Evolutionary conservation across 2,888 invertebrate genomes (phyloP), one percentile per base, ranked within the genome.

Genomic region (Melanchra persicariae): DNA sequence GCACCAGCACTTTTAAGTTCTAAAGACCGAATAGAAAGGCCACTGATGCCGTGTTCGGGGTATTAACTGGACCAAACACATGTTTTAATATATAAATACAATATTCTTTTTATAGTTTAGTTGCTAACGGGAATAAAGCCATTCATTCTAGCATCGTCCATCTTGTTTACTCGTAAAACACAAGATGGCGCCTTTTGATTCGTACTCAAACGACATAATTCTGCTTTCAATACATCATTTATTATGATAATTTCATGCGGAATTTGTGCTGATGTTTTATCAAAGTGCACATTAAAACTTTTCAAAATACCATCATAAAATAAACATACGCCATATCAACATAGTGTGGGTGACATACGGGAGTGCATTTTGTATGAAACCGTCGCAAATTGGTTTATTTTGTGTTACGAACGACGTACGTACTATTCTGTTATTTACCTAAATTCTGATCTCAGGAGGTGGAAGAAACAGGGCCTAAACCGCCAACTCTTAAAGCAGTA

Each of bases 251-350:
- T 81, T 77, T 69, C 43, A 80, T 74, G 61, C 58, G 30, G 61
- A 70, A 74, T 68, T 26, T 47, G 40, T 51, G 66, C 60, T 84
- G 74, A 84, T 81, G 78, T 84, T 86, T 80, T 84, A 87, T 89
- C 85, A 87, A 87, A 87, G 85, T 63, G 74, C 77, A 74, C 88
- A 89, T 89, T 90, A 87, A 89, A 90, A 90, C 85, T 85, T 87
- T 84, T 77, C 54, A 71, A 81, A 86, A 88, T 81, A 82, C 81
- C 74, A 63, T 65, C 85, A 87, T 87, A 83, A 88, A 87, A 89
- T 88, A 87, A 85, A 89, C 85, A 87, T 83, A 85, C 79, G 77
- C 84, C 77, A 84, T 86, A 88, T 88, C 87, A 87, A 83, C 86
- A 81, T 85, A 77, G 78, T 71, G 49, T 15, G 43, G 63, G 10